phyloP scores from a whole-genome alignment of 2,797 vertebrate genomes.

The Alca torda region DNA sequence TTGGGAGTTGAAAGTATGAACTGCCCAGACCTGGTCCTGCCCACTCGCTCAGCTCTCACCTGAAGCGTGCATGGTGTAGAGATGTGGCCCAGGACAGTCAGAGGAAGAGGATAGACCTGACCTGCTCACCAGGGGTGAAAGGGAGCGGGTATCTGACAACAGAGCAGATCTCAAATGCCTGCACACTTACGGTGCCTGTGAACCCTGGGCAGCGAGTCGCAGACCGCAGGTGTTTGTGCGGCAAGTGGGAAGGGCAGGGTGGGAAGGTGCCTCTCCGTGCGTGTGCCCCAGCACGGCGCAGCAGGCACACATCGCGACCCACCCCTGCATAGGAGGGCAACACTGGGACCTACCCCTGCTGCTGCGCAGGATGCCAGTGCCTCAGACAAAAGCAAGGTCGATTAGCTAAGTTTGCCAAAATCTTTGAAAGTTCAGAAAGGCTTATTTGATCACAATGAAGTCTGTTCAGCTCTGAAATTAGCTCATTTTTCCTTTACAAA shows the following conservation, averaged over 20 bases:
- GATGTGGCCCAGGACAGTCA: not conserved
- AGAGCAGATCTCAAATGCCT: not conserved
- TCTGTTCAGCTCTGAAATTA: not conserved
- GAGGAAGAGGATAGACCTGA: not conserved
- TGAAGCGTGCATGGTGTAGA: not conserved
- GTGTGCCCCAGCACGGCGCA: fast-evolving
- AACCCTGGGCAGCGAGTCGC: fast-evolving
- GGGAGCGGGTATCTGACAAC: not conserved
- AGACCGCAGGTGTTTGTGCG: not conserved
- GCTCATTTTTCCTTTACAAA: not conserved
- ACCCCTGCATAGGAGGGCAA: not conserved
- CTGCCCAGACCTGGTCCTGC: not conserved
- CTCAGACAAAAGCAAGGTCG: not conserved
- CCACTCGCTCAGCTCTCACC: not conserved
- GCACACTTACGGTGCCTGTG: fast-evolving
- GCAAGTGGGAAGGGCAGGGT: not conserved
- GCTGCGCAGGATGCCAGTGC: not conserved
- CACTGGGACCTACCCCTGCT: not conserved
- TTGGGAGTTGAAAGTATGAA: not conserved
- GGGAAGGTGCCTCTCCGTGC: not conserved
- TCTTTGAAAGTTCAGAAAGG: not conserved
- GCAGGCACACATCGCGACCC: not conserved
- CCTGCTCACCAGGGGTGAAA: not conserved
- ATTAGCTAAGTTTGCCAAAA: not conserved
- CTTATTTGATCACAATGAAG: not conserved